Evolutionary conservation across 2,797 vertebrate species (phyloP), one percentile per base, ranked within the genome.

Genomic region (Hoplostethus atlanticus): DNA sequence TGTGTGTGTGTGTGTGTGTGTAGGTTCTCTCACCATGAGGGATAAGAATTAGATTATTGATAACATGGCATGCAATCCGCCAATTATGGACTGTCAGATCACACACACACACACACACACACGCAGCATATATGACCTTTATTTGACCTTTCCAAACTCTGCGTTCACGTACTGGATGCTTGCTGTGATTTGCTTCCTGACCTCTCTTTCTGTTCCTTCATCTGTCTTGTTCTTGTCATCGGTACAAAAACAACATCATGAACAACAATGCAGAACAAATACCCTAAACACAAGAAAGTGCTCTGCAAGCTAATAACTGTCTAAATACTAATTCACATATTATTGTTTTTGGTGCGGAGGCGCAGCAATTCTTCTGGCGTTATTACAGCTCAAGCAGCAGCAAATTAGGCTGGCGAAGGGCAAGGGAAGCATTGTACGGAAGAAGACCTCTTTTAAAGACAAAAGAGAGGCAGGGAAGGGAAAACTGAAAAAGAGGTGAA

Each of bases 371-470:
- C 71, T 47, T 67, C 76, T 74, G 84, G 84, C 71, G 47, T 72
- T 72, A 60, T 76, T 76, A 64, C 65, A 68, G 51, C 85, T 80
- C 76, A 62, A 75, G 66, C 73, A 57, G 73, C 62, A 76, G 76
- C 70, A 82, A 79, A 85, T 83, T 54, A 81, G 81, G 81, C 73
- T 12, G 15, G 21, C 0, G 16, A 62, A 78, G 80, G 71, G 63
- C 75, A 79, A 21, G n/a, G 50, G 59, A 51, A n/a, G 42, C 4
- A 13, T 65, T 28, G 31, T 42, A 54, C 50, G 55, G 59, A 81
- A 47, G 64, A 77, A 15, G 47, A 0, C 30, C 40, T 16, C 1
- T 30, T 69, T 76, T 17, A 44, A 71, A 80, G 61, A 74, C 48
- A 66, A 77, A 83, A 76, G 53, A 13, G 31, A 73, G 53, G 36